Base-by-base conservation (phyloP, 2,113 vertebrate species). In the Hymenochirus boettgeri region DNA sequence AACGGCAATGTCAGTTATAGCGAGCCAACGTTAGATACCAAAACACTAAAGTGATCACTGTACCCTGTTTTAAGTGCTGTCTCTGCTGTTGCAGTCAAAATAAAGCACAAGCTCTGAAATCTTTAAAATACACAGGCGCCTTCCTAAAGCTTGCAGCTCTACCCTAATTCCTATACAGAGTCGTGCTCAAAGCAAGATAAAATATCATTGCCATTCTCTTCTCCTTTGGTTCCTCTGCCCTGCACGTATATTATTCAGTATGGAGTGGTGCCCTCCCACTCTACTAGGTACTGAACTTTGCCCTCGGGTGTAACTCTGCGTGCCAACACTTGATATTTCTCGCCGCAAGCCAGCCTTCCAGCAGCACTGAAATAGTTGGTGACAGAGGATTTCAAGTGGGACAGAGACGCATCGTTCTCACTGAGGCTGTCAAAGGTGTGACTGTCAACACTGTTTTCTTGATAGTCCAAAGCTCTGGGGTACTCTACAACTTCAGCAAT, bases 231-330 rank as follows among this genome's bases (percentile, higher is more conserved):
- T 17, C 27, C 18, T 33, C 29, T 33, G 27, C 12, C 27, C 31
- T 35, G 31, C 13, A 58, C 17, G 11, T 15, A 21, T 2, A 21
- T 58, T 15, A 52, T n/a, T 91, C 86, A 97, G 77, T 92, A 98
- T 0, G 94, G 93, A 2, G 95, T 93, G 0, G 90, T 88, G 52
- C 95, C 93, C 76, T 97, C 96, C 96, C 96, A 97, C 81, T 99
- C 91, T 75, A 97, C 83, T 72, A 99, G 84, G 78, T 99, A 98
- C 82, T 99, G 95, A 39, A 95, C 92, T 45, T 89, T 91, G 18
- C 96, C 95, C 71, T 95, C 90, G 0, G 88, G 85, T 0, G 92
- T 96, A 80, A 96, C 83, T 25, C 96, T 78, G 3, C 96, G 90
- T 0, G 95, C 96, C 81, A 98, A 56, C 72, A 99, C 95, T 76